These are phyloP conservation scores for Triops cancriformis DNA, from an alignment of 1,140 invertebrate genomes.

Conservation along the genomic window DNA sequence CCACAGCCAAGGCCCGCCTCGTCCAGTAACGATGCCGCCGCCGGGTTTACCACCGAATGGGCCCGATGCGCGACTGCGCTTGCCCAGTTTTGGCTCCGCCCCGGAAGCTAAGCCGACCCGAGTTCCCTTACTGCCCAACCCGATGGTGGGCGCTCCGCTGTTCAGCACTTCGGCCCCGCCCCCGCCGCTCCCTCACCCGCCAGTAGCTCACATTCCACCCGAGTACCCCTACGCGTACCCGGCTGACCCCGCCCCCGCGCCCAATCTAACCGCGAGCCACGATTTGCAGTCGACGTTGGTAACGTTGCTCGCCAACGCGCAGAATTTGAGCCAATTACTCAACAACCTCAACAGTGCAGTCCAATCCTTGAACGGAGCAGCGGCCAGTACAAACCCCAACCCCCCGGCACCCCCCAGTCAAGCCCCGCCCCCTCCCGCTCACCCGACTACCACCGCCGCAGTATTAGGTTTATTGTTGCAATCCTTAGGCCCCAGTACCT, in stretches of 20 bases:
- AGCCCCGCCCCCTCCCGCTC: constrained; percentile 23
- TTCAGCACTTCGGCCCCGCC: constrained; percentile 22
- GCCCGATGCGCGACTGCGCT: constrained; percentile 25
- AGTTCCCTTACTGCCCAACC: neutral
- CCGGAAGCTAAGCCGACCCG: neutral
- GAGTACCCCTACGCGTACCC: constrained; percentile 19
- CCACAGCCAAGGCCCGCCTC: constrained; percentile 13
- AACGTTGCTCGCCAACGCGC: constrained; percentile 23
- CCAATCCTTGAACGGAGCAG: constrained; percentile 12
- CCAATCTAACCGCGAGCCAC: neutral
- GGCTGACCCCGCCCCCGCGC: constrained; percentile 31
- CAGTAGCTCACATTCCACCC: constrained; percentile 28
- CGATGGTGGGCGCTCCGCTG: constrained; percentile 18
- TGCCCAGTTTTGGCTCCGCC: constrained; percentile 9
- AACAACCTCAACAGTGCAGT: constrained; percentile 20
- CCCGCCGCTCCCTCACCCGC: constrained; percentile 20
- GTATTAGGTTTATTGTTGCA: constrained; percentile 23
- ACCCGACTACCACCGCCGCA: constrained; percentile 25
- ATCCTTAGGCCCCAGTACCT: constrained; percentile 19
- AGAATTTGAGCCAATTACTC: constrained; percentile 21
- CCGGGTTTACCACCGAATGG: constrained; percentile 15
- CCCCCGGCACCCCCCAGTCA: constrained; percentile 25
- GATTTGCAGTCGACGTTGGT: neutral
- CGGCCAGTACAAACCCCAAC: neutral
- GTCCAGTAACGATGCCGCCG: neutral